Percentiles rank a stretch among this genome's conserved stretches.
Evolutionary conservation across 2,888 invertebrate species (phyloP).

Genomic region (Cerastis rubricosa): DNA sequence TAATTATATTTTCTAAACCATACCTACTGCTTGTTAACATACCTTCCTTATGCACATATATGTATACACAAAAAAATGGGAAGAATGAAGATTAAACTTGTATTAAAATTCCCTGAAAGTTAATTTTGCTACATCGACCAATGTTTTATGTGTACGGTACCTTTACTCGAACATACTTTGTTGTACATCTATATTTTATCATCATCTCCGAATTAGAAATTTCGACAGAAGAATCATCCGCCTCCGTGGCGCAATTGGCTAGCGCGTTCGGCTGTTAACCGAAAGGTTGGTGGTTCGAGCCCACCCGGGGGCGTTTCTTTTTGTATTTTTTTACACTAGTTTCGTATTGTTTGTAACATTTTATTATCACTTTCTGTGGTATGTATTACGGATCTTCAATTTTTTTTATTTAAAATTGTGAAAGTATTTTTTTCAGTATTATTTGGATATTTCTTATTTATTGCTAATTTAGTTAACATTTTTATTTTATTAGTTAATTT

Average conservation of each 20-base stretch:
- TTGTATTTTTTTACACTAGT: slow-evolving; percentile 60
- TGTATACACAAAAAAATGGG: neutral
- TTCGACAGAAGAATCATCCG: slow-evolving; percentile 67
- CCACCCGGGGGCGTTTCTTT: slow-evolving; percentile 97
- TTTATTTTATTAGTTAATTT: neutral
- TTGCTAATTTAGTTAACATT: neutral
- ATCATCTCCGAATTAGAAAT: slow-evolving; percentile 65
- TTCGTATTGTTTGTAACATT: neutral
- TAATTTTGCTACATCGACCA: neutral
- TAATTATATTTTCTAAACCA: neutral
- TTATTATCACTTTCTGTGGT: neutral
- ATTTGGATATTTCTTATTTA: neutral
- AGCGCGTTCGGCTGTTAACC: slow-evolving; percentile 99
- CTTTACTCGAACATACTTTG: neutral
- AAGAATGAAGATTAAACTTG: neutral
- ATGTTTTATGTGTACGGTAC: neutral
- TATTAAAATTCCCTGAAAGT: neutral
- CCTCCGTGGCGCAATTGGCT: slow-evolving; percentile 93
- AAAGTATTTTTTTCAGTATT: neutral
- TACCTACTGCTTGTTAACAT: no score
- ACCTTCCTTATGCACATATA: neutral
- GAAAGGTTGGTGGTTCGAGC: slow-evolving; percentile 99
- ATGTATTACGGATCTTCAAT: no score
- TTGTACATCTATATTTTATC: slow-evolving; percentile 14
- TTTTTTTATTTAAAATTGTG: neutral